Conservation (phyloP, 1,140 invertebrate genomes). For the Halyomorpha halys region DNA sequence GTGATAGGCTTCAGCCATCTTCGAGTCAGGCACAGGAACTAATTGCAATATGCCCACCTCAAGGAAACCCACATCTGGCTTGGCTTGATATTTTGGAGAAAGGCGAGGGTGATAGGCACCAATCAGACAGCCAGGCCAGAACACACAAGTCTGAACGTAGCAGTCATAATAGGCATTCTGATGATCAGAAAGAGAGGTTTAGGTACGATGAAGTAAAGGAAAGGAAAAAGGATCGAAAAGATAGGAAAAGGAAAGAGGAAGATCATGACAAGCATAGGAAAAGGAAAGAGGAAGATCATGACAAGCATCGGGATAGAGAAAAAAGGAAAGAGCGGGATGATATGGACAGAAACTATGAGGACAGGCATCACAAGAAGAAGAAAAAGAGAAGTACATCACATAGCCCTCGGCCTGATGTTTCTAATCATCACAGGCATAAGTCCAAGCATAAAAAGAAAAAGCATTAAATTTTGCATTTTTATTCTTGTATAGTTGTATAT, state of each 20-base stretch:
- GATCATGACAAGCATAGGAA: not conserved
- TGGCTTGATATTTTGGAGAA: constrained; percentile 8
- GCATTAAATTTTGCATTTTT: too few species aligned
- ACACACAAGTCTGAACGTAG: too few species aligned
- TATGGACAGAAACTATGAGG: not conserved
- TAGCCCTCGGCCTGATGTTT: not conserved
- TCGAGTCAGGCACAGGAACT: not conserved
- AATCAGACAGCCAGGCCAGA: too few species aligned
- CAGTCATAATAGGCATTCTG: not conserved
- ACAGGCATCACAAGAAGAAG: constrained; percentile 1
- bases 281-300: not conserved
- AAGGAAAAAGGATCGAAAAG: not conserved
- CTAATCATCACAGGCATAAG: not conserved
- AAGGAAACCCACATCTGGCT: constrained; percentile 10
- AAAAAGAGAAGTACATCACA: not conserved
- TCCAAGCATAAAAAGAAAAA: constrained; percentile 1
- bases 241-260: not conserved
- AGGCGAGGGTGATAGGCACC: too few species aligned
- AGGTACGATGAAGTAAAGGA: not conserved
- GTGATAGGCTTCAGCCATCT: not conserved
- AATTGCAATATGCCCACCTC: not conserved
- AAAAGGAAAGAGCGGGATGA: not conserved
- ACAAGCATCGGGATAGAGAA: not conserved
- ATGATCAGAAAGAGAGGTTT: not conserved
- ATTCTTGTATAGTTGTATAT: too few species aligned